Conservation (phyloP, 2,113 vertebrate genomes). For the Paradoxurus hermaphroditus region DNA sequence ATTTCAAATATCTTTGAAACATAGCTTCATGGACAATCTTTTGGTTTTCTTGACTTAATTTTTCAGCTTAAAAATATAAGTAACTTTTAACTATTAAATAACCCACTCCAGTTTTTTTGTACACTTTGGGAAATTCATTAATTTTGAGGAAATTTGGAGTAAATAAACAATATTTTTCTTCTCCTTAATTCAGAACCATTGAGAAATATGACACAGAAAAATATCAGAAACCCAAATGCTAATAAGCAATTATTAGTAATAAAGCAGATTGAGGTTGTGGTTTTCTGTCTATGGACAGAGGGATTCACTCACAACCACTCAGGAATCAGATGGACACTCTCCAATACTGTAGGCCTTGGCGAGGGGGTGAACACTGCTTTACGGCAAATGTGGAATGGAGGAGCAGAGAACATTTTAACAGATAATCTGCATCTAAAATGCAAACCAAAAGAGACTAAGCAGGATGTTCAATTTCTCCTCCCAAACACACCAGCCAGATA, state of each 20-base stretch:
- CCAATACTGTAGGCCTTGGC: fast-evolving
- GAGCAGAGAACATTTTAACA: neutral
- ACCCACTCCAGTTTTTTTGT: neutral
- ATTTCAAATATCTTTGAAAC: neutral
- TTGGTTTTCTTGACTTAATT: neutral
- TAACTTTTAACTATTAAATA: neutral
- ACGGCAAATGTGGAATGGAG: neutral
- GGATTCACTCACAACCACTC: neutral
- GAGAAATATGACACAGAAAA: neutral
- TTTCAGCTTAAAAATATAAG: neutral
- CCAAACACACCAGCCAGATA: neutral
- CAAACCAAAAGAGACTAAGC: neutral
- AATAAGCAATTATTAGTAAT: neutral
- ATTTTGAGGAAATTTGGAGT: neutral
- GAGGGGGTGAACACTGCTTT: neutral
- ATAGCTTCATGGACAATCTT: neutral
- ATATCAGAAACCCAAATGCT: neutral
- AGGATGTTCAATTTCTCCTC: neutral
- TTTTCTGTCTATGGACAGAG: too few relatives aligned
- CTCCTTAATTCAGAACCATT: neutral
- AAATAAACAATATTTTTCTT: neutral
- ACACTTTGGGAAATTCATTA: neutral
- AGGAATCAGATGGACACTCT: too few relatives aligned
- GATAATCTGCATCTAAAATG: neutral
- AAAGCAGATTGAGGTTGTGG: neutral